Evolutionary conservation across 2,113 vertebrate species (phyloP).

Genomic region (Perognathus longimembris): DNA sequence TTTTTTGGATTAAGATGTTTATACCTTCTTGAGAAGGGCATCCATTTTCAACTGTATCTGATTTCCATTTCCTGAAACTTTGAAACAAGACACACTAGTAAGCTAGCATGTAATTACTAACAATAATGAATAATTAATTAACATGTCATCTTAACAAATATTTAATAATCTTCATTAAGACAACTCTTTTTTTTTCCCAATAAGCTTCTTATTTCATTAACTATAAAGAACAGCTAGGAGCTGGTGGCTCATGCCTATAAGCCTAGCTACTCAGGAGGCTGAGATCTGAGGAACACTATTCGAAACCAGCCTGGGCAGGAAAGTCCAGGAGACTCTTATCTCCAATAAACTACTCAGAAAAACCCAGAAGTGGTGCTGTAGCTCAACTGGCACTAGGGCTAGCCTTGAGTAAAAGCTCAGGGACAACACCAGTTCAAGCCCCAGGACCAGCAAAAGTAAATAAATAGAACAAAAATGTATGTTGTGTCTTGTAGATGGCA

Average conservation of each 20-base stretch:
- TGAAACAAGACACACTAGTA: slow-evolving; percentile 48
- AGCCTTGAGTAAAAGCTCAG: too few relatives aligned
- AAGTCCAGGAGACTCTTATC: too few relatives aligned
- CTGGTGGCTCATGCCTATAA: too few relatives aligned
- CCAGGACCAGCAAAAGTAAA: too few relatives aligned
- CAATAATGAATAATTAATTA: too few relatives aligned
- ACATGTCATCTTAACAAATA: not conserved
- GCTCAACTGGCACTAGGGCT: too few relatives aligned
- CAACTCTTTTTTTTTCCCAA: not conserved
- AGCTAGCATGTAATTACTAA: not conserved
- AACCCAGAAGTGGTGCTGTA: too few relatives aligned
- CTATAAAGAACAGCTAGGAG: not conserved
- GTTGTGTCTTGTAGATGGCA: not conserved
- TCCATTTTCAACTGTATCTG: slow-evolving; percentile 54
- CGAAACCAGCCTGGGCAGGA: too few relatives aligned
- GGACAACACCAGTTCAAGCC: too few relatives aligned
- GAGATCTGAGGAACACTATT: too few relatives aligned
- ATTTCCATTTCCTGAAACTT: slow-evolving; percentile 58
- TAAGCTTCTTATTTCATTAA: slow-evolving; percentile 24
- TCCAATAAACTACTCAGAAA: too few relatives aligned
- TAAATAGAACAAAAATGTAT: not conserved
- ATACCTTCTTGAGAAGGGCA: not conserved
- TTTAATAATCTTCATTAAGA: not conserved
- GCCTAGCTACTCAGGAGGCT: too few relatives aligned
- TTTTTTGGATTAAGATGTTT: slow-evolving; percentile 47